These are phyloP conservation scores for Rhopalosiphum nymphaeae DNA, from an alignment of 2,888 invertebrate genomes.

Conservation along the genomic window DNA sequence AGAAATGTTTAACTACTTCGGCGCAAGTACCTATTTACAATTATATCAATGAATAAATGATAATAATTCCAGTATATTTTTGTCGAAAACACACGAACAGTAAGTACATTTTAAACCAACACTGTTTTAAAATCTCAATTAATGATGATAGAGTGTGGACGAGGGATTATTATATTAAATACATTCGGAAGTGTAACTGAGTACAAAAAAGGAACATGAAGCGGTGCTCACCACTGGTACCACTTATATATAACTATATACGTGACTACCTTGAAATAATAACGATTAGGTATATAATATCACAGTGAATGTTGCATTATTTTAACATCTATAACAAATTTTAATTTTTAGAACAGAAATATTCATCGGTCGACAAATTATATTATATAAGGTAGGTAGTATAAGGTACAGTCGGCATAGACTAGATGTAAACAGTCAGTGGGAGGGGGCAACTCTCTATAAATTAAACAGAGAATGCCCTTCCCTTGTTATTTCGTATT, in stretches of 20 bases:
- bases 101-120: not conserved
- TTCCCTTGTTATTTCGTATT: not conserved
- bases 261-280: not conserved
- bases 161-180: not conserved
- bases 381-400: not conserved
- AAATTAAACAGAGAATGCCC: not conserved
- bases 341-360: not conserved
- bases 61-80: not conserved
- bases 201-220: not conserved
- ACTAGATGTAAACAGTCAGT: not conserved
- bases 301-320: not conserved
- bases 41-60: too few species aligned
- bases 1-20: not conserved
- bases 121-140: not conserved
- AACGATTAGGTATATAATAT: not conserved
- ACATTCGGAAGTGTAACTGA: not conserved
- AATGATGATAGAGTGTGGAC: not conserved
- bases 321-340: not conserved
- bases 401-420: not conserved
- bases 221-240: not conserved
- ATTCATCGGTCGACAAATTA: not conserved
- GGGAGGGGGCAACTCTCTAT: not conserved
- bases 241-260: not conserved
- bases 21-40: not conserved
- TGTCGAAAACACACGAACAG: not conserved